A percentile compares a stretch with the other conserved stretches of the same genome.
Conservation (phyloP, 2,888 invertebrate genomes). For the Stenichneumon culpator region DNA sequence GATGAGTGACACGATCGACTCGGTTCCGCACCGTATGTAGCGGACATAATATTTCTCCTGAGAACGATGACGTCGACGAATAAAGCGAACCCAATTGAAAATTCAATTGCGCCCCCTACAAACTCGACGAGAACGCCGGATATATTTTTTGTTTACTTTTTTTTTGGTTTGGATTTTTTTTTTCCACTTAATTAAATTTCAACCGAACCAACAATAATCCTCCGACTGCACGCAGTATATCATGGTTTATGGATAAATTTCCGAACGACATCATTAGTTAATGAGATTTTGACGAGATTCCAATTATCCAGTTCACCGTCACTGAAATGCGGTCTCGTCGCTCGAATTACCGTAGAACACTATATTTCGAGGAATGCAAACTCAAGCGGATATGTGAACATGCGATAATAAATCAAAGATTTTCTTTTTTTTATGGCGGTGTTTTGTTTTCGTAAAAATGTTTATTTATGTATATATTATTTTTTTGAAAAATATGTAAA, state of each 20-base stretch:
- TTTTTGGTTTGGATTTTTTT: neutral
- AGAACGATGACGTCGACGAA: neutral
- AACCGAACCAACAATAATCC: neutral
- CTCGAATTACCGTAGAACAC: neutral
- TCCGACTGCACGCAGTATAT: neutral
- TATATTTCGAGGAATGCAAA: neutral
- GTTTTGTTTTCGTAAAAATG: too few relatives aligned
- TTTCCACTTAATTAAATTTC: neutral
- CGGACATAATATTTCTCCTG: neutral
- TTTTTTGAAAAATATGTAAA: too few relatives aligned
- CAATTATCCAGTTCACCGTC: constrained; percentile 16
- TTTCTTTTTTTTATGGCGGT: too few relatives aligned
- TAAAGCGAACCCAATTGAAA: neutral
- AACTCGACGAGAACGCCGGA: neutral
- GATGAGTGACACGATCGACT: neutral
- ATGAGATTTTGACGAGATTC: constrained; percentile 33
- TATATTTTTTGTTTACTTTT: neutral
- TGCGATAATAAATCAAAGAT: neutral
- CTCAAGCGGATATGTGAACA: neutral
- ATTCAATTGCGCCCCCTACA: neutral
- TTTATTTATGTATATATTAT: too few relatives aligned
- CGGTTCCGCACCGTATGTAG: neutral
- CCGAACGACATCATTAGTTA: constrained; percentile 9
- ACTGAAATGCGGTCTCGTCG: constrained; percentile 1
- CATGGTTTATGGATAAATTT: neutral